Base-by-base conservation (phyloP, 2,113 vertebrate genomes). In the Leptosomus discolor region DNA sequence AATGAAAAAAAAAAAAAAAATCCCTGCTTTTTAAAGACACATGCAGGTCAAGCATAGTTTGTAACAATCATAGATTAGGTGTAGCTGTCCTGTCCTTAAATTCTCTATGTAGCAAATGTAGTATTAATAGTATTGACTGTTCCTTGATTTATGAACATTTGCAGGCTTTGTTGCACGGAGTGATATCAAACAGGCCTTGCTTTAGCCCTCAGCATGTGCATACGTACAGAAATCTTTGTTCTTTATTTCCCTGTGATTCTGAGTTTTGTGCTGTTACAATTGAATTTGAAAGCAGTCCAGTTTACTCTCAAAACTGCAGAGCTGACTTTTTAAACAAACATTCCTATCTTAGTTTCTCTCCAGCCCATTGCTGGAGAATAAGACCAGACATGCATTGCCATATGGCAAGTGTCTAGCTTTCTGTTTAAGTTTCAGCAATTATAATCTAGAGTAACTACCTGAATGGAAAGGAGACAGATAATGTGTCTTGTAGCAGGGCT, bases 401-500 rank as follows among this genome's bases (percentile, higher is more conserved):
- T 27, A 21, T 17, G 24, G 39, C 36, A 77, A 20, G 19, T 41
- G 12, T 63, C 51, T 63, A 36, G 34, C 36, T 88, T 84, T 68
- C 41, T 64, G 2, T 34, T 75, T 11, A 22, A 24, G 3, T n/a
- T 53, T 64, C 70, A 90, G 22, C 15, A 54, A 0, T 30, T 56
- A 21, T 82, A 36, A 51, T 71, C 34, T 65, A 70, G 43, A 78
- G 6, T 81, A 90, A 82, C 51, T 48, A 17, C 17, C 24, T n/a
- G 67, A 81, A 74, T 0, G 0, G 36, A 84, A 57, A 61, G 37
- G 43, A 50, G 46, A 45, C 2, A 3, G 26, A 4, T 70, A 67
- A 46, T 0, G 0, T 45, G 15, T 70, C 60, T 88, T 58, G 4
- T 21, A 60, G 45, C 26, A 51, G 39, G 67, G 78, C 34, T 63